These are phyloP conservation scores for Bufotes viridis DNA, from an alignment of 2,797 vertebrate genomes.

Conservation along the genomic window DNA sequence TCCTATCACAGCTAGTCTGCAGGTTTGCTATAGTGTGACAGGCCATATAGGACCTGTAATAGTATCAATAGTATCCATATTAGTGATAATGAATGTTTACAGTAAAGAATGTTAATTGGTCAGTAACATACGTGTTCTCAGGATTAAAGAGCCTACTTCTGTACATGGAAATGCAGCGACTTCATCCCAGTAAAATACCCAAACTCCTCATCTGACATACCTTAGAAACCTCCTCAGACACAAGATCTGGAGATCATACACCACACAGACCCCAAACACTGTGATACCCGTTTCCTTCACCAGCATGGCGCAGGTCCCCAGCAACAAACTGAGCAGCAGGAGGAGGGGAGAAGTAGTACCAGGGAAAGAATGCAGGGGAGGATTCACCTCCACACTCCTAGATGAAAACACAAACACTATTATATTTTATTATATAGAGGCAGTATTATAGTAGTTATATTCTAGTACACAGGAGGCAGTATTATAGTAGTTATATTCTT, in stretches of 20 bases:
- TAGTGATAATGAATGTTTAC: too few species aligned
- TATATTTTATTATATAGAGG: not conserved
- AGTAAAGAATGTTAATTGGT: not conserved
- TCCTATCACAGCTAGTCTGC: not conserved
- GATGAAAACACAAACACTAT: conserved; percentile 29
- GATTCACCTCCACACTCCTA: conserved; percentile 84
- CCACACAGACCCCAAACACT: conserved; percentile 90
- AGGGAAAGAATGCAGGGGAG: conserved; percentile 76
- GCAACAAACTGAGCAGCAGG: conserved; percentile 82
- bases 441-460: not conserved
- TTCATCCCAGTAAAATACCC: not conserved
- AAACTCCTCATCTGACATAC: conserved; percentile 77
- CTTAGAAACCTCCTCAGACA: conserved; percentile 78
- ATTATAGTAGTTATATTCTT: not conserved
- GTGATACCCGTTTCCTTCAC: conserved; percentile 97
- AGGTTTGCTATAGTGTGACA: too few species aligned
- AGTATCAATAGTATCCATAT: too few species aligned
- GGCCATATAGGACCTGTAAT: too few species aligned
- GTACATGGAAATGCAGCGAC: not conserved
- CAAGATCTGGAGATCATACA: conserved; percentile 89
- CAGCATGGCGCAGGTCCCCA: conserved; percentile 95
- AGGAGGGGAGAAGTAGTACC: conserved; percentile 78
- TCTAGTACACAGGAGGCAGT: not conserved
- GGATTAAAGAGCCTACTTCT: not conserved
- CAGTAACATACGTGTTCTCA: not conserved